Base-by-base conservation (phyloP, 2,113 vertebrate species). In the Plectropomus leopardus region DNA sequence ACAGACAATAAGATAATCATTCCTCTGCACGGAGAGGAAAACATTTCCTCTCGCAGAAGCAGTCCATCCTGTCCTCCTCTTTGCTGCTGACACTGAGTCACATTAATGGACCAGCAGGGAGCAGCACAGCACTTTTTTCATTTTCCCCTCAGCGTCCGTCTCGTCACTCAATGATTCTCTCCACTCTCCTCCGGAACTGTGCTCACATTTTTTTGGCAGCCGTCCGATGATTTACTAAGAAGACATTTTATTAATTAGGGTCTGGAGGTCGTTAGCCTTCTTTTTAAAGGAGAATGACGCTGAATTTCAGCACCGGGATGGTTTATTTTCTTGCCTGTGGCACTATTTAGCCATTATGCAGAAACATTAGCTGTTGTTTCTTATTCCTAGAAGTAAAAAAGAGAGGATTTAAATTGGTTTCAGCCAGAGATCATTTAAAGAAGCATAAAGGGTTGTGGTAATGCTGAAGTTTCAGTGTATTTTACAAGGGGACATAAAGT, bases 41-140 rank as follows among this genome's bases (percentile, higher is more conserved):
- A 14, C 5, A 1, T 44, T 50, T 36, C 26, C 57, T 53, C 24
- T 23, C 0, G 10, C 24, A 17, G 4, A 55, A 26, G 11, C 53
- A 42, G 55, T 24, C 44, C 26, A 7, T 72, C 65, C 54, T 26
- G 9, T 60, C 45, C 19, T 80, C 34, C 32, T 71, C 74, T 19
- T 60, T 28, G 45, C 30, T 21, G 36, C 58, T 57, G 47, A 40
- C 57, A 45, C 28, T 71, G 58, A 76, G 19, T 73, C 57, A 6
- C 55, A 53, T 19, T 70, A 24, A 28, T 17, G 26, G 28, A 57
- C 82, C 93, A 92, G 86, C 84, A 94, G 92, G 77, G 89, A 68
- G 89, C 92, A 93, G 88, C 88, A 90, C 78, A 76, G 66, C 5
- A 5, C 82, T 84, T 30, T 16, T 34, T 57, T 57, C 44, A 23